phyloP scores from a whole-genome alignment of 2,113 vertebrate genomes.

The Carlito syrichta region DNA sequence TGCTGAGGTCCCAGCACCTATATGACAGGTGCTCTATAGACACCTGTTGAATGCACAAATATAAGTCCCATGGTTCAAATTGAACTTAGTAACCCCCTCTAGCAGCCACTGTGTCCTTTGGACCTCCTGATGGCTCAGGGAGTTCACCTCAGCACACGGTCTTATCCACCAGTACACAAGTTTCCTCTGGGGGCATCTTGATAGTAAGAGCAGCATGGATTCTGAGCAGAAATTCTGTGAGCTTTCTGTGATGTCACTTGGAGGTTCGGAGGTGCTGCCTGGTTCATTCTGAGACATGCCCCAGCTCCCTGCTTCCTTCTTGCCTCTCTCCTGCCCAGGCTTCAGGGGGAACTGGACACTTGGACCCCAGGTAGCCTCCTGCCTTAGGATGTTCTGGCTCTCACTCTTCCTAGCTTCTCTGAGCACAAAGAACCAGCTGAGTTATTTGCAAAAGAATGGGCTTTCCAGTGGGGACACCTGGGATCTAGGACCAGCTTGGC shows the following conservation, averaged over 20 bases:
- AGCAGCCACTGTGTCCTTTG: not conserved
- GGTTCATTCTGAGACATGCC: not conserved
- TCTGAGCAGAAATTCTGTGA: not conserved
- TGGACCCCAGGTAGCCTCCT: not conserved
- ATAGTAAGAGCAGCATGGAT: not conserved
- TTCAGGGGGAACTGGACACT: not conserved
- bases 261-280: rapidly evolving
- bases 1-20: not conserved
- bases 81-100: not conserved
- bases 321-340: no score
- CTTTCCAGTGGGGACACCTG: not conserved
- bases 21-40: not conserved
- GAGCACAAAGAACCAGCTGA: not conserved
- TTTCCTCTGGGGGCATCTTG: not conserved
- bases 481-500: not conserved
- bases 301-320: not conserved
- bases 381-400: not conserved
- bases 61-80: not conserved
- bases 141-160: rapidly evolving
- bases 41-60: not conserved
- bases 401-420: not conserved
- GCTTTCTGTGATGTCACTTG: not conserved
- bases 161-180: not conserved
- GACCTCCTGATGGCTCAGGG: not conserved
- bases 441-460: not conserved